Evolutionary conservation across 2,797 vertebrate species (phyloP).

Genomic region (Borostomias antarcticus): DNA sequence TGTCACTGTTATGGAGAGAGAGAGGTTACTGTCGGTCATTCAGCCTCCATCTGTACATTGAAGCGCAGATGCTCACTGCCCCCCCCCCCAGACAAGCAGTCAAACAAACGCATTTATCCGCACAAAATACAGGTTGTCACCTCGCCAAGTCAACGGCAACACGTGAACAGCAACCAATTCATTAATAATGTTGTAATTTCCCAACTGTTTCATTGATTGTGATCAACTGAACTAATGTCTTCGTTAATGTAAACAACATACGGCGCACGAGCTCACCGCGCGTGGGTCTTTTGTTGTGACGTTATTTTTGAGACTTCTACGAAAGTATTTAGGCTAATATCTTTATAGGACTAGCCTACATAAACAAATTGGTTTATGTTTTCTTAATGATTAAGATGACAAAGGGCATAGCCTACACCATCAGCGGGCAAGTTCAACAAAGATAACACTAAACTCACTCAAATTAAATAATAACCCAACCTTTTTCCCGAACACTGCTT

Average conservation of each 20-base stretch:
- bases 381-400: neutral
- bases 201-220: neutral
- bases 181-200: neutral
- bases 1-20: constrained; percentile 65
- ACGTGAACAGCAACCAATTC: neutral
- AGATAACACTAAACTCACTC: constrained; percentile 10
- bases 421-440: neutral
- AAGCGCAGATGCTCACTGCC: constrained; percentile 32
- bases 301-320: neutral
- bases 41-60: constrained; percentile 8
- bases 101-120: neutral
- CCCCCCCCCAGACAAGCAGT: neutral
- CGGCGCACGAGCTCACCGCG: neutral
- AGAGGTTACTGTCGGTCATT: constrained; percentile 79
- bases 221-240: neutral
- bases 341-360: neutral
- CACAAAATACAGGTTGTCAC: constrained; percentile 6
- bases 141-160: fast-evolving
- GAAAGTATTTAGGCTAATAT: neutral
- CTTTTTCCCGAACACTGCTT: constrained; percentile 25
- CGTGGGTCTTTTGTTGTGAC: neutral
- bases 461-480: constrained; percentile 50
- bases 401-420: neutral
- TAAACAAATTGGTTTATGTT: neutral
- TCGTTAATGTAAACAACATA: constrained; percentile 4